Base-by-base conservation (phyloP, 1,140 invertebrate species). In the Macrobrachium rosenbergii region DNA sequence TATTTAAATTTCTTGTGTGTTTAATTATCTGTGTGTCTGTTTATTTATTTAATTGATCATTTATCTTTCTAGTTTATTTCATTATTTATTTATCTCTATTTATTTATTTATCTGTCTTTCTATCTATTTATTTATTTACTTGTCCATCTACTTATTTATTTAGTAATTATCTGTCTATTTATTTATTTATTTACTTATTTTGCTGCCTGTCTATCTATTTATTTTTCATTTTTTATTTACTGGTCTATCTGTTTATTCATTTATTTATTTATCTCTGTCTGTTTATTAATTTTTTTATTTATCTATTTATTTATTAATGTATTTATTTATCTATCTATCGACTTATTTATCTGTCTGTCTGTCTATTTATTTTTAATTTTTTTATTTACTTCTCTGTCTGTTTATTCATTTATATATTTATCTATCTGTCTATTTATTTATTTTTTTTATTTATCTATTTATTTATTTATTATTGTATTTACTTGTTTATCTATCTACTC, bases 311-410 rank as follows among this genome's bases (percentile, higher is more conserved):
- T 73, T 5, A 73, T 14, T 37, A 2, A 14, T 37, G 1, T 19
- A 19, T 7, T 19, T 73, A 21, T 12, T n/a, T 2, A 7, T 14
- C 21, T 73, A 2, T 23, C 14, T 12, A 1, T 37, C 69, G 1
- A 2, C 69, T 77, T 12, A 37, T 45, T 52, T 77, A 37, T 77
- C 37, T 77, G 5, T 45, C 28, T 45, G 17, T 77, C 43, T 77
- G 6, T 52, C 43, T 43, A 16, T 77, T n/a, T 77, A 16, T 77
- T n/a, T n/a, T n/a, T n/a, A n/a, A n/a, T n/a, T n/a, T n/a, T n/a
- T n/a, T 52, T 77, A 37, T 77, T n/a, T 77, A 37, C 43, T 17
- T 77, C 2, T 77, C 28, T 77, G 12, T 77, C 28, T 77, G 5
- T 37, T 10, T 76, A 10, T 76, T 11, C 37, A 8, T 76, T 45